A percentile compares a stretch with the other conserved stretches of the same genome.
Conservation (phyloP, 2,888 invertebrate genomes). For the Meteorus cinctellus region DNA sequence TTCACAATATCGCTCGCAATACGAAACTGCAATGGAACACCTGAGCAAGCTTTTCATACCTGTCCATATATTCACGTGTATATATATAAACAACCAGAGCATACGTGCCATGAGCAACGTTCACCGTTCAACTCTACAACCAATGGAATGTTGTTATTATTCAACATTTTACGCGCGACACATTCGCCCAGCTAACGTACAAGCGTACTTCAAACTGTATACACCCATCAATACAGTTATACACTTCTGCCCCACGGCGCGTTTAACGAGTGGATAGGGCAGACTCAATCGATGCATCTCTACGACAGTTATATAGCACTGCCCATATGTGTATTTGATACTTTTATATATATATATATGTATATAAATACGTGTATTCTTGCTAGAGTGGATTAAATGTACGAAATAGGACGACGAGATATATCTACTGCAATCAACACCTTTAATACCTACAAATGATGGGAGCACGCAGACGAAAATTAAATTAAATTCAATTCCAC, state of each 20-base stretch:
- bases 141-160: constrained; percentile 67
- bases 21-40: constrained; percentile 41
- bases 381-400: constrained; percentile 40
- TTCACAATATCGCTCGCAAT: background rate
- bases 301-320: background rate
- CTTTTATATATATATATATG: no score
- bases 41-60: constrained; percentile 3
- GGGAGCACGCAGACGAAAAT: constrained; percentile 9
- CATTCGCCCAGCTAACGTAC: constrained; percentile 57
- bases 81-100: constrained; percentile 46
- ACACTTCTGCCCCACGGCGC: constrained; percentile 41
- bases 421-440: constrained; percentile 15
- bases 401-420: constrained; percentile 16
- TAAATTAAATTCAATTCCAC: background rate
- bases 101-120: constrained; percentile 33
- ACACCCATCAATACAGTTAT: background rate
- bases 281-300: constrained; percentile 55
- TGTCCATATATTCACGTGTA: constrained; percentile 25
- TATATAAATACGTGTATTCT: constrained; percentile 26
- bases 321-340: background rate
- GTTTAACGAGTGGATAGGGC: constrained; percentile 17
- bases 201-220: no score
- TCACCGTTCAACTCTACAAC: constrained; percentile 45
- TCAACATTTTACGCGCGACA: constrained; percentile 62
- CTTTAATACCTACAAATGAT: constrained; percentile 5